Percentiles rank a stretch among this genome's conserved stretches.
Evolutionary conservation across 2,797 vertebrate genomes (phyloP).

Genomic region (Pempheris klunzingeri): DNA sequence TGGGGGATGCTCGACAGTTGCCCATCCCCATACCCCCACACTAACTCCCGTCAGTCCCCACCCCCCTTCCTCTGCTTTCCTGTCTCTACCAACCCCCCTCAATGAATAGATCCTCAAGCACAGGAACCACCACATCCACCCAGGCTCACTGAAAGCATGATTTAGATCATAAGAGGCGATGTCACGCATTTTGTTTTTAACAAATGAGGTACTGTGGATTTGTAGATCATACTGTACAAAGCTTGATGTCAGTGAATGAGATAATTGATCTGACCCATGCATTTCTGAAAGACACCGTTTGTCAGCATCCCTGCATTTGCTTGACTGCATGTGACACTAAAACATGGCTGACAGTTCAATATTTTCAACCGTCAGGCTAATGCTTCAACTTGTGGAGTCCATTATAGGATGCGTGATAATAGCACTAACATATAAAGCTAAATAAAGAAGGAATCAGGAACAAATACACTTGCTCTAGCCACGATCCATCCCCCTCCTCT

Average conservation of each 20-base stretch:
- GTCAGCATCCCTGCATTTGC: conserved; percentile 29
- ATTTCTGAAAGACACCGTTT: conserved; percentile 31
- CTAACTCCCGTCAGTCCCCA: conserved; percentile 68
- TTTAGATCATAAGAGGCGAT: conserved; percentile 53
- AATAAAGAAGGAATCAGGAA: conserved; percentile 22
- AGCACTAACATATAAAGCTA: not conserved
- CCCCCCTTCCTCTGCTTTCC: conserved; percentile 71
- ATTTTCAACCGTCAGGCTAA: conserved; percentile 3
- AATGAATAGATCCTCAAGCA: conserved; percentile 70
- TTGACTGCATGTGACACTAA: conserved; percentile 38
- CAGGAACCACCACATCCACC: conserved; percentile 66
- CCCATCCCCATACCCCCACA: conserved; percentile 79
- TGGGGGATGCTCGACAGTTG: conserved; percentile 83
- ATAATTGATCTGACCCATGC: conserved; percentile 42
- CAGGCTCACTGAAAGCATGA: conserved; percentile 50
- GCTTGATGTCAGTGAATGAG: conserved; percentile 19
- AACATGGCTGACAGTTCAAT: conserved; percentile 23
- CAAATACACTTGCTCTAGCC: conserved; percentile 41
- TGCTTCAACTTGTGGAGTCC: conserved; percentile 30
- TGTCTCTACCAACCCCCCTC: conserved; percentile 83
- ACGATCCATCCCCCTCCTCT: conserved; percentile 43
- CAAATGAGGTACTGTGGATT: conserved; percentile 54
- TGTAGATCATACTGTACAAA: conserved; percentile 46
- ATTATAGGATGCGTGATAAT: conserved; percentile 16
- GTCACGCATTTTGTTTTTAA: conserved; percentile 51